A percentile compares a stretch with the other conserved stretches of the same genome.
These are phyloP conservation scores for Philhelius pedissequus DNA, from an alignment of 2,888 invertebrate genomes.

Conservation along the genomic window DNA sequence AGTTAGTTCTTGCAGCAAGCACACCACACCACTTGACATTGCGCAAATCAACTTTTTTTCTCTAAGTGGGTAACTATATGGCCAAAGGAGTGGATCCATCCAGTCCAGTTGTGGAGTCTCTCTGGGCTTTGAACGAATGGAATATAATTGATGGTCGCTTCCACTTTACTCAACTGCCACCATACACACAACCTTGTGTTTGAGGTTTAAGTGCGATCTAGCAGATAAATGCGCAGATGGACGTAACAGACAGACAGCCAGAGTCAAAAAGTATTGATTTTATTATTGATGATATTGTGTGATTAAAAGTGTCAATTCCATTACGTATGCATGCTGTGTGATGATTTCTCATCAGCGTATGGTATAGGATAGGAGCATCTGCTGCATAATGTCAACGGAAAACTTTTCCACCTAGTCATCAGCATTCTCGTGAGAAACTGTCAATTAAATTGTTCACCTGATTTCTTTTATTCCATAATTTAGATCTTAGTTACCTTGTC, in stretches of 20 bases:
- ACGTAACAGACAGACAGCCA: too few species aligned
- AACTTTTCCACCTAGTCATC: slow-evolving; percentile 10
- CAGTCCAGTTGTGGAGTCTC: not conserved
- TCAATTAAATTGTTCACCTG: slow-evolving; percentile 51
- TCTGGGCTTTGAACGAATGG: not conserved
- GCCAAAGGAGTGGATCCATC: not conserved
- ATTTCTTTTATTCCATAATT: not conserved
- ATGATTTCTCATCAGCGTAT: slow-evolving; percentile 24
- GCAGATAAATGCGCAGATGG: not conserved
- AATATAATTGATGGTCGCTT: slow-evolving; percentile 56
- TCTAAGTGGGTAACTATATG: slow-evolving; percentile 8
- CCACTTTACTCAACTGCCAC: slow-evolving; percentile 48
- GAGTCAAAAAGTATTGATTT: slow-evolving; percentile 29
- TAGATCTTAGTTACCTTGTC: not conserved
- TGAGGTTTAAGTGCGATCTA: not conserved
- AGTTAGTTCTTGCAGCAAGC: not conserved
- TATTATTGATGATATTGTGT: slow-evolving; percentile 38
- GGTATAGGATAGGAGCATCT: slow-evolving; percentile 3
- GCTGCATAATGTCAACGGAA: slow-evolving; percentile 25
- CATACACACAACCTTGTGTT: not conserved
- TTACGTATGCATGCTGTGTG: slow-evolving; percentile 59
- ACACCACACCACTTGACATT: slow-evolving; percentile 9
- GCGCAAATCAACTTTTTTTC: slow-evolving; percentile 5
- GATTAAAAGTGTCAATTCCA: slow-evolving; percentile 63
- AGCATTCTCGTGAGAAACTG: slow-evolving; percentile 23